These are phyloP conservation scores for Tragelaphus imberbis DNA, from an alignment of 2,113 vertebrate species.

Conservation along the genomic window DNA sequence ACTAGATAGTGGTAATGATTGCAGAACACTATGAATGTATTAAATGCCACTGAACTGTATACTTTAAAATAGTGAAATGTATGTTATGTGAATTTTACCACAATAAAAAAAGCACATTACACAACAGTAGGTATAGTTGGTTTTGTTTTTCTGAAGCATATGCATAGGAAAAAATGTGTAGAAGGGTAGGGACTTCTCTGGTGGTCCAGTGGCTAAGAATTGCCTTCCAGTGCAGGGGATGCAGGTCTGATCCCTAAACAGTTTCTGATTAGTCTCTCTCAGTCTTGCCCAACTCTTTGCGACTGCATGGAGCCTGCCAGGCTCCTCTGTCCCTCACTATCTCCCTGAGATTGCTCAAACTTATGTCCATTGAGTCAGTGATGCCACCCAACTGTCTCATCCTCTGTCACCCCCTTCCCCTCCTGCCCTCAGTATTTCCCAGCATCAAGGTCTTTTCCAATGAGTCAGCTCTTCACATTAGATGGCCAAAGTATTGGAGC, in stretches of 20 bases:
- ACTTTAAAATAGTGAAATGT: background rate
- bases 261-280: background rate
- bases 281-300: background rate
- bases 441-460: background rate
- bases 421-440: background rate
- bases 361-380: background rate
- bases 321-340: background rate
- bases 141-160: conserved; percentile 9
- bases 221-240: background rate
- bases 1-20: background rate
- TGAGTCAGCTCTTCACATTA: background rate
- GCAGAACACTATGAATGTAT: background rate
- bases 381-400: background rate
- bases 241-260: background rate
- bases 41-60: background rate
- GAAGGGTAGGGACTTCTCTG: background rate
- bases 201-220: background rate
- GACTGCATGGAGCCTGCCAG: background rate
- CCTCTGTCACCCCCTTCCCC: background rate
- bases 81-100: background rate
- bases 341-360: background rate
- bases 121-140: background rate
- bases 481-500: background rate
- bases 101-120: background rate
- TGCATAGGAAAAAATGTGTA: background rate